Base-by-base conservation (phyloP, 37 sponge, comb jelly and placozoan species). In the Dysidea cf. avara region DNA sequence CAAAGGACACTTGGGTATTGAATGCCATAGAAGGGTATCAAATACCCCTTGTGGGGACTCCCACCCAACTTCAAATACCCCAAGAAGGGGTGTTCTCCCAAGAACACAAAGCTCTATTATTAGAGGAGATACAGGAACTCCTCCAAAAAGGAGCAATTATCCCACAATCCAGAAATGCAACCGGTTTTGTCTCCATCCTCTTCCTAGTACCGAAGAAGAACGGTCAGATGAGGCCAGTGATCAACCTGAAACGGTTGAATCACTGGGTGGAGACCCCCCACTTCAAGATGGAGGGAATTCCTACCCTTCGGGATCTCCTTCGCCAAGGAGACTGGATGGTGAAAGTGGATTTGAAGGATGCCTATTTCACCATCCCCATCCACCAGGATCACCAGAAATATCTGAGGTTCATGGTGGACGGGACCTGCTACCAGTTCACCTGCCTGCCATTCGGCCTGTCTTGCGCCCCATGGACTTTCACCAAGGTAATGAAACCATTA, bases 1-100 rank as follows among this genome's bases (percentile, higher is more conserved):
- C n/a, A n/a, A n/a, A n/a, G n/a, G n/a, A 81, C 61, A 50, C 51
- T 14, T 81, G 82, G 82, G 71, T 81, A 7, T 47, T 81, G 56
- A 33, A 74, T 25, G 47, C 66, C 2, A 56, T 73, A 39, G 17
- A 54, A 68, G 82, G 82, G 0, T 66, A 46, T 52, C 39, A 28
- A 58, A 31, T 81, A 49, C 68, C 65, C 39, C 53, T 56, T 16
- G 4, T 57, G 28, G 29, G n/a, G n/a, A n/a, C n/a, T n/a, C n/a
- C n/a, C n/a, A n/a, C n/a, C n/a, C n/a, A n/a, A n/a, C n/a, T n/a
- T n/a, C n/a, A n/a, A n/a, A n/a, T n/a, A n/a, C n/a, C n/a, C n/a
- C n/a, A n/a, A n/a, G n/a, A n/a, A n/a, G 56, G 24, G 36, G n/a
- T 2, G 2, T 71, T 71, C 36, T 3, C 69, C 1, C 21, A 40